phyloP scores from a whole-genome alignment of 2,888 invertebrate species.

The Melangyna quadrimaculata region DNA sequence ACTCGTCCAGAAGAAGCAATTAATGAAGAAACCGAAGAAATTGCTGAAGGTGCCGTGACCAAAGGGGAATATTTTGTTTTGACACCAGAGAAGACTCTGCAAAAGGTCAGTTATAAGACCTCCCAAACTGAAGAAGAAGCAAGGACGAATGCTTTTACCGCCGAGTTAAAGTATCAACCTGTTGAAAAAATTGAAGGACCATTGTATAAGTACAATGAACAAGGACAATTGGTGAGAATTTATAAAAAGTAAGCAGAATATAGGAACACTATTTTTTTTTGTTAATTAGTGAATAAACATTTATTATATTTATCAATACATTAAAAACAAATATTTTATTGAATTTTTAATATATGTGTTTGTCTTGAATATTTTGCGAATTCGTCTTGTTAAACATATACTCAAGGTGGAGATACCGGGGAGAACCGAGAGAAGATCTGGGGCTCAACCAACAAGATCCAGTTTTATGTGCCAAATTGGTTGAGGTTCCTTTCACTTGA shows the following conservation, averaged over 20 bases:
- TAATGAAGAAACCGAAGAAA: slow-evolving; percentile 53
- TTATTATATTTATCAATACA: no score
- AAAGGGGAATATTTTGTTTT: slow-evolving; percentile 80
- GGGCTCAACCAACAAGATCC: no score
- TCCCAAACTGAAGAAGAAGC: slow-evolving; percentile 76
- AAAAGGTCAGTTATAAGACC: slow-evolving; percentile 79
- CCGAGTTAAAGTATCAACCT: slow-evolving; percentile 79
- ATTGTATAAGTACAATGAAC: slow-evolving; percentile 79
- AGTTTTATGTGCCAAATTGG: no score
- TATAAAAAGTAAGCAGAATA: slow-evolving; percentile 74
- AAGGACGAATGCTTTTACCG: slow-evolving; percentile 78
- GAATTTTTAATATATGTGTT: no score
- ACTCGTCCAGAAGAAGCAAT: slow-evolving; percentile 3
- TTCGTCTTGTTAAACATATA: no score
- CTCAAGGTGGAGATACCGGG: no score
- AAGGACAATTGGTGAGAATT: slow-evolving; percentile 79
- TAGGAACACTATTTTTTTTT: slow-evolving; percentile 15
- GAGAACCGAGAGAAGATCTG: no score
- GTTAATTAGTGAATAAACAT: slow-evolving; percentile 30
- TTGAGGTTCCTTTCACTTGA: no score
- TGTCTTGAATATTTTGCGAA: no score
- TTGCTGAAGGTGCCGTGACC: slow-evolving; percentile 73
- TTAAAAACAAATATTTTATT: no score
- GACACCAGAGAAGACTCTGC: slow-evolving; percentile 79
- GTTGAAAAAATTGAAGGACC: slow-evolving; percentile 80